Evolutionary conservation across 1,140 invertebrate species (phyloP).

Genomic region (Trichogramma pretiosum): DNA sequence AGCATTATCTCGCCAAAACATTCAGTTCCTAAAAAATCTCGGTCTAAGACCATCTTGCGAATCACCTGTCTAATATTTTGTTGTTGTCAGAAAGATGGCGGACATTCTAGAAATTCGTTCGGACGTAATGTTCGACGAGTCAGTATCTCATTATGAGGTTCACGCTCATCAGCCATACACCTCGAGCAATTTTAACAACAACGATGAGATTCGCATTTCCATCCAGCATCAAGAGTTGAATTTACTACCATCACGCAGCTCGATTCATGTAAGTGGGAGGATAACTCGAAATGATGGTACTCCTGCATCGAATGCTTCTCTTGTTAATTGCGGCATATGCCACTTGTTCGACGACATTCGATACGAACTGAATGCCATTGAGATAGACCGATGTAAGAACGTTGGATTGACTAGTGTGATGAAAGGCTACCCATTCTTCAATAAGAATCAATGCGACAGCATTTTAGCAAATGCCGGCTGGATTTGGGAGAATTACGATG

Average conservation of each 20-base stretch:
- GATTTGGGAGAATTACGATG: neutral
- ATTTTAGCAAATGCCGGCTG: neutral
- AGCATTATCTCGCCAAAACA: constrained; percentile 18
- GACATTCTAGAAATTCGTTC: neutral
- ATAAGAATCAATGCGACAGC: neutral
- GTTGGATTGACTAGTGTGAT: constrained; percentile 1
- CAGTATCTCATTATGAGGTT: constrained; percentile 29
- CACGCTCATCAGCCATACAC: no score
- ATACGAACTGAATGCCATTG: no score
- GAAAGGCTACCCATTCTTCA: neutral
- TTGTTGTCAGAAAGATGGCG: neutral
- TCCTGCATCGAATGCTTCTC: neutral
- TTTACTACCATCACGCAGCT: constrained; percentile 29
- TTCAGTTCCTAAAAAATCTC: constrained; percentile 18
- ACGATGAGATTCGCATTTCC: constrained; percentile 32
- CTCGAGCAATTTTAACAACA: no score
- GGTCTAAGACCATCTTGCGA: constrained; percentile 6
- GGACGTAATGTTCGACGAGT: constrained; percentile 21
- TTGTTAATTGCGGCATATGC: constrained; percentile 34
- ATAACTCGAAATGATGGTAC: constrained; percentile 19
- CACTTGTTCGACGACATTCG: constrained; percentile 42
- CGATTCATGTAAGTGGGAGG: constrained; percentile 28
- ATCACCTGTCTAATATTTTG: neutral
- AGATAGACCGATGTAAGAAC: constrained; percentile 10
- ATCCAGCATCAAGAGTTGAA: no score